Evolutionary conservation across 2,113 vertebrate species (phyloP).

Genomic region (Colossoma macropomum): DNA sequence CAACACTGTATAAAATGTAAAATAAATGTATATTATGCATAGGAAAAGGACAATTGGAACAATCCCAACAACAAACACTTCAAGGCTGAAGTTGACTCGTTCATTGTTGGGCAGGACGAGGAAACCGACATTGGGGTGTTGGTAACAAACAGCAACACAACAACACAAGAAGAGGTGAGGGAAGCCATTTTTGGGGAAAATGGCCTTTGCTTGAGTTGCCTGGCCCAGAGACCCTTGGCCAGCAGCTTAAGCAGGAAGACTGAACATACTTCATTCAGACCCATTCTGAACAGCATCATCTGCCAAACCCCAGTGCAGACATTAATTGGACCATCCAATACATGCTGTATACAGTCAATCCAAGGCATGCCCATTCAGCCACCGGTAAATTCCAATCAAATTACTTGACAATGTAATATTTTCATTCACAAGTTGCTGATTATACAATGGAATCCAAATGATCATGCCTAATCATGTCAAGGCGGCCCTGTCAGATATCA

Average conservation of each 20-base stretch:
- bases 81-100: constrained; percentile 77
- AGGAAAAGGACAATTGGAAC: constrained; percentile 81
- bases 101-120: constrained; percentile 88
- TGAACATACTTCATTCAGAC: constrained; percentile 87
- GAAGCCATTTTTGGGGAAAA: constrained; percentile 90
- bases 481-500: constrained; percentile 62
- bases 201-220: constrained; percentile 95
- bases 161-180: constrained; percentile 80
- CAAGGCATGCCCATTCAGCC: constrained; percentile 87
- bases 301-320: constrained; percentile 88
- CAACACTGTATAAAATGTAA: constrained; percentile 41
- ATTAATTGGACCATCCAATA: constrained; percentile 88
- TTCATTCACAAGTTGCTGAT: constrained; percentile 74
- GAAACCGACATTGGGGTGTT: constrained; percentile 78
- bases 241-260: constrained; percentile 90
- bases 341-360: constrained; percentile 94
- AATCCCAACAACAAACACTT: constrained; percentile 93
- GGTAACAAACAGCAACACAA: constrained; percentile 63
- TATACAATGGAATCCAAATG: constrained; percentile 80
- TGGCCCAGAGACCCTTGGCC: constrained; percentile 81
- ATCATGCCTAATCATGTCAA: constrained; percentile 63
- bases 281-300: constrained; percentile 81
- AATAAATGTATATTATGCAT: constrained; percentile 73
- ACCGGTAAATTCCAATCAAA: constrained; percentile 74
- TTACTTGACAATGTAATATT: constrained; percentile 52